A percentile compares a stretch with the other conserved stretches of the same genome.
Conservation (phyloP, 1,140 invertebrate genomes). For the Drosophila miranda region DNA sequence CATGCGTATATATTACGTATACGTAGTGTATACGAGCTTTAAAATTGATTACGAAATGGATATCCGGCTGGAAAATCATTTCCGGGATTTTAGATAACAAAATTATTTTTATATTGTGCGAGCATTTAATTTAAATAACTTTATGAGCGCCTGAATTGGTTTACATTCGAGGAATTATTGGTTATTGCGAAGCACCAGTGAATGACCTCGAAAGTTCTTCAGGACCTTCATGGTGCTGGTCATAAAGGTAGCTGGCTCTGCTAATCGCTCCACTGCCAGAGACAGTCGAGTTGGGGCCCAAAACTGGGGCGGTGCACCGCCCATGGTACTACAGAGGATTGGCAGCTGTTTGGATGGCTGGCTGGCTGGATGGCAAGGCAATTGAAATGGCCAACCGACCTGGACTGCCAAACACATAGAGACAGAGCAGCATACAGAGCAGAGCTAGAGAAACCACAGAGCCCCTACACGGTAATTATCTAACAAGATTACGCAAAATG, state of each 20-base stretch:
- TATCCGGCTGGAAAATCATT: constrained; percentile 25
- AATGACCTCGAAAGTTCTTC: too few relatives aligned
- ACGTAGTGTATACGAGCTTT: constrained; percentile 7
- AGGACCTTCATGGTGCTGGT: too few relatives aligned
- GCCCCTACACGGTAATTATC: constrained; percentile 51
- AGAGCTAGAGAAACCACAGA: constrained; percentile 26
- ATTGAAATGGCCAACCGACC: constrained; percentile 45
- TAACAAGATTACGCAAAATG: constrained; percentile 50
- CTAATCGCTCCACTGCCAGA: neutral
- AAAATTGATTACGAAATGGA: constrained; percentile 15
- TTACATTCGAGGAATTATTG: neutral
- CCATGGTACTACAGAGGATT: constrained; percentile 21
- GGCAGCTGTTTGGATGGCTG: constrained; percentile 10
- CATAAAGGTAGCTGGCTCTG: neutral
- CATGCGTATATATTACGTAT: neutral
- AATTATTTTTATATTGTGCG: constrained; percentile 2
- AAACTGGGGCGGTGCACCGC: constrained; percentile 12
- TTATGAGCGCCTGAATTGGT: neutral
- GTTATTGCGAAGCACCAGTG: too few relatives aligned
- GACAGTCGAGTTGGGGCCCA: constrained; percentile 4
- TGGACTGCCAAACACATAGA: constrained; percentile 10
- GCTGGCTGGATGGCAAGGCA: neutral
- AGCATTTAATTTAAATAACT: neutral
- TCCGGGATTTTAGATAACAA: constrained; percentile 24
- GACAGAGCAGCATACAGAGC: neutral